phyloP scores from a whole-genome alignment of 1,140 invertebrate species.

The Caligus rogercresseyi region DNA sequence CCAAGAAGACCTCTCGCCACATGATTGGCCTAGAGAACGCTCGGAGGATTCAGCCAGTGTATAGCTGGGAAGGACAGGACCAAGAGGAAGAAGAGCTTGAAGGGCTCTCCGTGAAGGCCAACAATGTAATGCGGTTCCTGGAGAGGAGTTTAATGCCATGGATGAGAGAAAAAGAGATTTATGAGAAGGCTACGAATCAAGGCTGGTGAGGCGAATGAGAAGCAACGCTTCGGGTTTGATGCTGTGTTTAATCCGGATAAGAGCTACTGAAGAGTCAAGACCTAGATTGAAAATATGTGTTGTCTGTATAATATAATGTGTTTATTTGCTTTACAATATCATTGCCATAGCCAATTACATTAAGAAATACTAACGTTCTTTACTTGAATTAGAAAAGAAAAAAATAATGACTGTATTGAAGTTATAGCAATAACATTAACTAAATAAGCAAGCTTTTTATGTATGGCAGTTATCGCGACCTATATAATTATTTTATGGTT shows the following conservation, averaged over 20 bases:
- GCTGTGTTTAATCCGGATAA: background rate
- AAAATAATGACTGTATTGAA: too few species aligned
- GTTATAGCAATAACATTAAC: too few species aligned
- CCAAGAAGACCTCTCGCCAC: slow-evolving; percentile 6
- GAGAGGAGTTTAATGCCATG: background rate
- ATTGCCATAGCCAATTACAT: too few species aligned
- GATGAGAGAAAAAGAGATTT: background rate
- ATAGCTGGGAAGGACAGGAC: background rate
- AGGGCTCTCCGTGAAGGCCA: background rate
- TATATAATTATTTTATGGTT: too few species aligned
- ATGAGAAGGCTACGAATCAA: background rate
- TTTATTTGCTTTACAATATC: too few species aligned
- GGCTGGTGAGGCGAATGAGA: background rate
- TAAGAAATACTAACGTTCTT: too few species aligned
- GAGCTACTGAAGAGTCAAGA: too few species aligned
- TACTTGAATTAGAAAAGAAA: too few species aligned
- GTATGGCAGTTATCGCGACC: too few species aligned
- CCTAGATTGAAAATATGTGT: too few species aligned
- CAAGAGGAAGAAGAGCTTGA: background rate
- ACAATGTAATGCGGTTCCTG: background rate
- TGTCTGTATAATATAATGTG: too few species aligned
- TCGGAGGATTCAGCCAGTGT: slow-evolving; percentile 1
- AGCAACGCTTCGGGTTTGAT: background rate
- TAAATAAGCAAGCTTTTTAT: too few species aligned
- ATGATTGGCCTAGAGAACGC: slow-evolving; percentile 11